phyloP scores from a whole-genome alignment of 1,140 invertebrate genomes.

The Trichonephila clavata region DNA sequence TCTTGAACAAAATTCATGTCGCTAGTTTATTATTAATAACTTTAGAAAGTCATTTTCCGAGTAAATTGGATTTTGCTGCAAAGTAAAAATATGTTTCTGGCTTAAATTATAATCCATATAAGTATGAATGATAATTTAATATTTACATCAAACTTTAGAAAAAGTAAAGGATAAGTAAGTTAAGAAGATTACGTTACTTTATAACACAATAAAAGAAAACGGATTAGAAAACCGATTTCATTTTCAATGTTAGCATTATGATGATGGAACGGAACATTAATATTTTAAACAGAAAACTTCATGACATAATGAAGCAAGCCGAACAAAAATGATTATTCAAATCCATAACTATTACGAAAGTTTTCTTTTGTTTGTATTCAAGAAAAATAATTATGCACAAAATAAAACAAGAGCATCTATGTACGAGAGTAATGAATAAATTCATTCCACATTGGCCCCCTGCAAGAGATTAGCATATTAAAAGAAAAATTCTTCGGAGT shows the following conservation, averaged over 20 bases:
- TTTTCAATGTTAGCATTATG: neutral
- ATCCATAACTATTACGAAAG: constrained; percentile 2
- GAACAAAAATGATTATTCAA: constrained; percentile 39
- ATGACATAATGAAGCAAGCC: neutral
- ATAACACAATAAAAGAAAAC: no score
- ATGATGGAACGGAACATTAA: neutral
- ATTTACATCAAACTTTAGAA: no score
- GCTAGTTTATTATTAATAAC: no score
- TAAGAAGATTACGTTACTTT: no score
- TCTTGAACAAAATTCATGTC: no score
- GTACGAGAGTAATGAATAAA: constrained; percentile 44
- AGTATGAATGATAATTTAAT: no score
- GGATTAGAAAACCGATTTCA: no score
- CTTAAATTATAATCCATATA: no score
- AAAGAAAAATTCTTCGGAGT: constrained; percentile 1
- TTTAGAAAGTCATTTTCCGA: no score
- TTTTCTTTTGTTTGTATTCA: constrained; percentile 9
- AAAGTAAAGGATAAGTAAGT: no score
- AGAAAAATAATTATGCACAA: constrained; percentile 23
- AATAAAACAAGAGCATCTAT: constrained; percentile 31
- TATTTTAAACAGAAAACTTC: neutral
- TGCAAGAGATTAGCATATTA: constrained; percentile 26
- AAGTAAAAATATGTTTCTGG: no score
- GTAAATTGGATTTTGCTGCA: no score
- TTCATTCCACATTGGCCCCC: neutral